Evolutionary conservation across 2,797 vertebrate species (phyloP), one percentile per base, ranked within the genome.

Genomic region (Eleutherodactylus coqui): DNA sequence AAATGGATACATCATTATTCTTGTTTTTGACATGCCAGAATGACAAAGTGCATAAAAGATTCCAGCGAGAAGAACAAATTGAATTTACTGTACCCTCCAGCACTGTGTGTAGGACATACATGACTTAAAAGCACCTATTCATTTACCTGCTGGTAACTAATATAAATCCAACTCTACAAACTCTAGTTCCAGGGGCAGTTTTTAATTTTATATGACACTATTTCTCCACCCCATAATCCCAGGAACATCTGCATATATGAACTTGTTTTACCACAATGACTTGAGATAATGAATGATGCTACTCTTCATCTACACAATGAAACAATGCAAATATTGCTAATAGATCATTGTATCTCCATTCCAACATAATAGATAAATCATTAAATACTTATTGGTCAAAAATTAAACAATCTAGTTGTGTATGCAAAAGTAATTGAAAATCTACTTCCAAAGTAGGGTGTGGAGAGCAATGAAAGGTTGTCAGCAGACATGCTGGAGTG

Each of bases 401-500:
- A 70, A 55, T 32, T 7, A 7, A 49, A 34, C 11, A 82, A 82
- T 41, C 17, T 29, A 38, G n/a, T 69, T 51, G 34, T 51, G 34
- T 32, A 38, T 19, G 29, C n/a, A 58, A 38, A 58, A 55, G 75
- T 36, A 29, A 32, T 64, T 62, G 21, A 47, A 62, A 76, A 84
- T 47, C 78, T 41, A 45, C 38, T 16, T 75, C 55, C 38, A 80
- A 34, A 32, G 53, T 34, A 86, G 55, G 69, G 64, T 34, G 69
- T 45, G 43, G 53, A 55, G 29, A 29, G 36, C 53, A 24, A 29
- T 45, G 75, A 27, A 36, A 64, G 36, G 29, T 79, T 85, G 8
- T 38, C 41, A 0, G 75, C 0, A 53, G 19, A 85, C 93, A 92
- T 92, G 93, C 89, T 8, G 29, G 58, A 91, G 67, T 92, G 93